Conservation (phyloP, 2,797 vertebrate genomes). For the Etheostoma perlongum region DNA sequence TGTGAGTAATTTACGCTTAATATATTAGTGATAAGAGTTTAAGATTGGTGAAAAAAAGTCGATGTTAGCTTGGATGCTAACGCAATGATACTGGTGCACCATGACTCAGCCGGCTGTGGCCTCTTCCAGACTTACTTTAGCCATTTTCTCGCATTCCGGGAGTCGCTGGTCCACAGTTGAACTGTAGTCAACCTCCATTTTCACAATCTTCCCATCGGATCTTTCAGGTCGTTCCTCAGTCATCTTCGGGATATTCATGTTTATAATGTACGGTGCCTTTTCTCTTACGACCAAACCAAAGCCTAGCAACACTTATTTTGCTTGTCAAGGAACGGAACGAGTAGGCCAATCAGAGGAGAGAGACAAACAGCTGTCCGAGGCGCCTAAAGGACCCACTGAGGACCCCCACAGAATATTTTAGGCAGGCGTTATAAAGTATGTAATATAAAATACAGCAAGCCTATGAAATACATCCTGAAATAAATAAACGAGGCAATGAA, state of each 20-base stretch:
- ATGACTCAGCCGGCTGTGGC: slow-evolving; percentile 93
- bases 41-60: neutral
- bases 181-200: slow-evolving; percentile 98
- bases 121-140: slow-evolving; percentile 86
- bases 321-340: slow-evolving; percentile 54
- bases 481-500: no score
- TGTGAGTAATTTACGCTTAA: accelerated
- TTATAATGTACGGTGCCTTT: neutral
- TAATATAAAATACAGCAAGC: no score
- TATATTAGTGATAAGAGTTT: neutral
- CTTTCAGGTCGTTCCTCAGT: slow-evolving; percentile 93
- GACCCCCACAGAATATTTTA: slow-evolving; percentile 30
- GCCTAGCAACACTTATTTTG: slow-evolving; percentile 44
- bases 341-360: slow-evolving; percentile 72
- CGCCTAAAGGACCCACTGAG: slow-evolving; percentile 75
- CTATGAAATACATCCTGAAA: no score
- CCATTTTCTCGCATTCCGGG: slow-evolving; percentile 96
- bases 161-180: slow-evolving; percentile 95
- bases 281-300: neutral
- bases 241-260: slow-evolving; percentile 75
- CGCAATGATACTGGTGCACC: slow-evolving; percentile 59
- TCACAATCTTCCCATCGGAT: slow-evolving; percentile 95
- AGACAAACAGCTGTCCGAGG: slow-evolving; percentile 3
- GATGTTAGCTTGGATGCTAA: slow-evolving; percentile 63
- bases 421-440: slow-evolving; percentile 3